These are phyloP conservation scores for Turritopsis dohrnii DNA, from an alignment of 30 jellyfish, hydroid and myxozoan genomes.

Conservation along the genomic window DNA sequence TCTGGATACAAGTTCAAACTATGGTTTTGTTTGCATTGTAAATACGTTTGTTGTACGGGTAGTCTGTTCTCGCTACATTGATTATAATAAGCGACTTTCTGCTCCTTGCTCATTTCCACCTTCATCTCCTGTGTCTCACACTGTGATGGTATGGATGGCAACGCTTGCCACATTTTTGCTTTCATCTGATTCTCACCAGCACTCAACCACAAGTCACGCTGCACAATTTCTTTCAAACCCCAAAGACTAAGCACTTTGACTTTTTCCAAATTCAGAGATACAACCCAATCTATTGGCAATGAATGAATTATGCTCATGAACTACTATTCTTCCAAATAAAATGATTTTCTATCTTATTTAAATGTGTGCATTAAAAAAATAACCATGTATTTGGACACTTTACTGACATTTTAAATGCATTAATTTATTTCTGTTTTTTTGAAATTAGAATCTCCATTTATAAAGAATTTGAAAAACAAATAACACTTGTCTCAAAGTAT, in stretches of 20 bases:
- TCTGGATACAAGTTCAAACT: conserved; percentile 63
- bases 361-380: no score
- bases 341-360: no score
- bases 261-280: conserved; percentile 40
- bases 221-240: conserved; percentile 37
- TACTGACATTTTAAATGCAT: no score
- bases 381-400: no score
- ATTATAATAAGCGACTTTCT: conserved; percentile 18
- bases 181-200: conserved; percentile 42
- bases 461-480: no score
- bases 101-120: conserved; percentile 33
- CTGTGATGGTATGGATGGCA: conserved; percentile 24
- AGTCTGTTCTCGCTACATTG: conserved; percentile 31
- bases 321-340: background rate
- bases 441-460: no score
- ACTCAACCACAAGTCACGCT: conserved; percentile 62
- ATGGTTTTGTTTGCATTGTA: conserved; percentile 46
- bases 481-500: no score
- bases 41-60: conserved; percentile 24
- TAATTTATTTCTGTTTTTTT: no score
- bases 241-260: conserved; percentile 42
- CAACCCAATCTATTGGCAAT: conserved; percentile 30
- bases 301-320: background rate
- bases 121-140: conserved; percentile 34
- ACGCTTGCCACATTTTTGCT: conserved; percentile 44